Evolutionary conservation across 1,140 invertebrate genomes (phyloP), one percentile per base, ranked within the genome.

Genomic region (Atta texana): DNA sequence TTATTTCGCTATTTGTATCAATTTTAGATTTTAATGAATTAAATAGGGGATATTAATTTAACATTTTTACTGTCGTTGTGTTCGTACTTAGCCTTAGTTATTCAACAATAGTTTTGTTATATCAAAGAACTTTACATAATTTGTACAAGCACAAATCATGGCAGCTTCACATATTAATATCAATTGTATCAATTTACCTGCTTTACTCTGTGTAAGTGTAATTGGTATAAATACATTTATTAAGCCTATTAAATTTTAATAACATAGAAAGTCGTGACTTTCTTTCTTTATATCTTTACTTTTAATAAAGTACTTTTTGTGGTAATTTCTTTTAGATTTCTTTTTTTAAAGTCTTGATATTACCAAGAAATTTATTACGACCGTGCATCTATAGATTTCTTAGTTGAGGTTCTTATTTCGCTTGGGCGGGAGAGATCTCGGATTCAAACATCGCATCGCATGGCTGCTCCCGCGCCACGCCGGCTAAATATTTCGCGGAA

Each of bases 381-480:
- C 0, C 16, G 31, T 69, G 14, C 77, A 16, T 69, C 77, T 69
- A 69, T 69, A 69, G 28, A 28, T 34, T 57, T 28, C 64, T 80
- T 69, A 55, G 44, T 69, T 51, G 34, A 69, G 80, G 69, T 61
- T 74, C 80, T 74, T 75, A 74, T 75, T 84, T 75, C 53, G 69
- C 69, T 75, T 84, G 63, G 64, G 88, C 86, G 88, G 88, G 88
- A 89, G 80, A 34, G 12, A 18, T 34, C 39, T 63, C 8, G 1
- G 49, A 64, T 89, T 89, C 78, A 69, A 89, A 84, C 24, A 16
- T 16, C 18, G 31, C 76, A 44, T 74, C 87, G 77, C 63, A 63
- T 55, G 49, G 77, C 34, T 59, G 63, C 49, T 69, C 31, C 31
- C 77, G 55, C 55, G 49, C 28, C 44, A 53, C 14, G 18, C 53